phyloP scores from a whole-genome alignment of 2,113 vertebrate species.

The Camelus dromedarius region DNA sequence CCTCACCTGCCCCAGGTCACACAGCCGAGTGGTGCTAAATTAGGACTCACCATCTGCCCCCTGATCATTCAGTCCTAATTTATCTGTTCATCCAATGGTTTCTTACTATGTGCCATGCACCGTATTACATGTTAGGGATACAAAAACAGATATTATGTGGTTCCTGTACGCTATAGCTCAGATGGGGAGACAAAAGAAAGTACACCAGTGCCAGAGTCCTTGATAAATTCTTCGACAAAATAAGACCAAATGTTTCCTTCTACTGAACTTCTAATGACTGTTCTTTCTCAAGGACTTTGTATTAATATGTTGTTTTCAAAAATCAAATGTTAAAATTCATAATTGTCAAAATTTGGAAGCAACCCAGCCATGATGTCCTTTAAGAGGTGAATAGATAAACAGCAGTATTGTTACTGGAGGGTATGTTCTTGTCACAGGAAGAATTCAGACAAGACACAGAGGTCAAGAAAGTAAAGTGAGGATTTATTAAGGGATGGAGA shows the following conservation, averaged over 20 bases:
- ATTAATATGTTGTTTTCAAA: slow-evolving; percentile 1
- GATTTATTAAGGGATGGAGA: too few species aligned
- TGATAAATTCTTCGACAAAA: background rate
- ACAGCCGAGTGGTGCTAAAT: background rate
- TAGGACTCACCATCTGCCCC: background rate
- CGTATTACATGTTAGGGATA: background rate
- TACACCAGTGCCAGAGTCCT: background rate
- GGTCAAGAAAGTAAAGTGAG: too few species aligned
- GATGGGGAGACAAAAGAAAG: background rate
- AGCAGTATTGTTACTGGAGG: too few species aligned
- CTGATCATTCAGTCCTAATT: background rate
- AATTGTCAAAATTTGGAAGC: background rate
- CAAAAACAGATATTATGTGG: background rate
- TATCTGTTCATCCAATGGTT: background rate
- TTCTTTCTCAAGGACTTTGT: background rate
- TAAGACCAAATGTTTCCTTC: background rate
- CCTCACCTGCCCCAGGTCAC: background rate
- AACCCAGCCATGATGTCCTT: background rate
- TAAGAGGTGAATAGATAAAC: background rate
- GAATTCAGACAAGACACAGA: too few species aligned
- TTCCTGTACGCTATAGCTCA: background rate
- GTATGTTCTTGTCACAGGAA: too few species aligned
- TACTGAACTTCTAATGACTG: background rate
- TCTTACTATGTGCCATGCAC: background rate
- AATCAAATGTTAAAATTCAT: background rate